Evolutionary conservation across 2,797 vertebrate genomes (phyloP).

Genomic region (Crenichthys baileyi): DNA sequence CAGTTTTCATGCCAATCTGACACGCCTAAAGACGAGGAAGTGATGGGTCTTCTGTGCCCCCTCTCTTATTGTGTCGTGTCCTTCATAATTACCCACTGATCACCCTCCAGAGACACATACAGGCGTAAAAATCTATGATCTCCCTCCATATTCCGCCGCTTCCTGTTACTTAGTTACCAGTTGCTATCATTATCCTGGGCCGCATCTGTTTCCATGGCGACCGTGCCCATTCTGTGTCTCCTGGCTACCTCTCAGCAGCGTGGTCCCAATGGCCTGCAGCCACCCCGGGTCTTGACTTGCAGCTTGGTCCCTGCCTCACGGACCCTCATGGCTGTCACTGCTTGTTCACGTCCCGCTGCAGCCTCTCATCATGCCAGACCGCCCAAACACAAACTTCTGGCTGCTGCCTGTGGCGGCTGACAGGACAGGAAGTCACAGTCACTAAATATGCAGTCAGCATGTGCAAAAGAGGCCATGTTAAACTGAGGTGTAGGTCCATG

Average conservation of each 20-base stretch:
- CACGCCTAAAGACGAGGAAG: conserved; percentile 40
- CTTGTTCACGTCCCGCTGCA: conserved; percentile 61
- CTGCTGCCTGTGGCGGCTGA: conserved; percentile 50
- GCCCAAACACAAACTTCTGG: conserved; percentile 70
- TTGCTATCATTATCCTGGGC: conserved; percentile 83
- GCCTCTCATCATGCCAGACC: conserved; percentile 51
- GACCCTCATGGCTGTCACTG: conserved; percentile 77
- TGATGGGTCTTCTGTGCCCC: conserved; percentile 47
- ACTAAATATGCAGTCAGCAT: conserved; percentile 37
- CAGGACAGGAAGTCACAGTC: conserved; percentile 52
- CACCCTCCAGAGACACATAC: conserved; percentile 29
- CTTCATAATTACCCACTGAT: conserved; percentile 71
- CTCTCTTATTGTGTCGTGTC: conserved; percentile 55
- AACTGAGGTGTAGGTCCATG: neutral
- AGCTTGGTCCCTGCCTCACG: conserved; percentile 56
- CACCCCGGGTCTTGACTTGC: conserved; percentile 75
- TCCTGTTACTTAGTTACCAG: conserved; percentile 89
- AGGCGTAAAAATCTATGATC: conserved; percentile 34
- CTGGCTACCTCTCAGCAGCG: conserved; percentile 77
- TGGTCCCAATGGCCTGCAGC: conserved; percentile 76
- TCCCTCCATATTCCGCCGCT: conserved; percentile 78
- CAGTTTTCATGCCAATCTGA: conserved; percentile 64
- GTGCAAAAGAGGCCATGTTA: conserved; percentile 15
- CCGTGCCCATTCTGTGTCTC: conserved; percentile 82
- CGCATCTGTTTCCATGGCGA: conserved; percentile 85